phyloP scores from a whole-genome alignment of 2,113 vertebrate species.

The Pyxicephalus adspersus region DNA sequence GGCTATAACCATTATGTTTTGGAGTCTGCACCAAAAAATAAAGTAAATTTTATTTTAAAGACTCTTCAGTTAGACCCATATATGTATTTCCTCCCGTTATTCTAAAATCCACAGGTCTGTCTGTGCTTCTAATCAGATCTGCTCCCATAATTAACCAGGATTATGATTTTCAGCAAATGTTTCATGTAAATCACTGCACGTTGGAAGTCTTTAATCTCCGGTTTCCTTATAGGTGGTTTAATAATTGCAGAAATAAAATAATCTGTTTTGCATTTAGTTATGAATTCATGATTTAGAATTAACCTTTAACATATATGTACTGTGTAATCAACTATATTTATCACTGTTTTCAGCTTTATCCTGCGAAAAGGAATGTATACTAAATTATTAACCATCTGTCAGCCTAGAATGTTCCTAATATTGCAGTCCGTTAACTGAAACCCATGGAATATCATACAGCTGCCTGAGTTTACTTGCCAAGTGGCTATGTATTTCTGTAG shows the following conservation, averaged over 20 bases:
- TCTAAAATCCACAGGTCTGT: too few relatives aligned
- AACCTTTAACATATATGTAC: constrained; percentile 44
- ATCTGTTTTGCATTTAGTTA: constrained; percentile 42
- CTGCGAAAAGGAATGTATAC: constrained; percentile 31
- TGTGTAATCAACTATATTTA: constrained; percentile 43
- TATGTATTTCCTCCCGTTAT: too few relatives aligned
- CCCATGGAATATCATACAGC: constrained; percentile 35
- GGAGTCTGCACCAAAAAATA: too few relatives aligned
- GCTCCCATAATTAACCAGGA: constrained; percentile 20
- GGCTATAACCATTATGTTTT: too few relatives aligned
- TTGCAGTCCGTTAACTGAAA: constrained; percentile 22
- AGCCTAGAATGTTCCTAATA: constrained; percentile 32
- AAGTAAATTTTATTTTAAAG: too few relatives aligned
- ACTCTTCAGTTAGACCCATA: too few relatives aligned
- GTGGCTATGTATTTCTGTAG: constrained; percentile 30
- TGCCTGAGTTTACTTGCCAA: constrained; percentile 25
- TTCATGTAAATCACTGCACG: not conserved
- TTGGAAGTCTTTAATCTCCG: not conserved
- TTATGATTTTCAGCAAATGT: constrained; percentile 8
- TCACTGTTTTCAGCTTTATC: constrained; percentile 31
- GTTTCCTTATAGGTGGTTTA: constrained; percentile 3
- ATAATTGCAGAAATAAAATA: constrained; percentile 24
- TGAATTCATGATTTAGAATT: constrained; percentile 29
- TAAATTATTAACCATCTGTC: constrained; percentile 47
- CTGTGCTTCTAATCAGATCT: constrained; percentile 15